A percentile compares a stretch with the other conserved stretches of the same genome.
These are phyloP conservation scores for Steromphala cineraria DNA, from an alignment of 2,888 invertebrate genomes.

Conservation along the genomic window DNA sequence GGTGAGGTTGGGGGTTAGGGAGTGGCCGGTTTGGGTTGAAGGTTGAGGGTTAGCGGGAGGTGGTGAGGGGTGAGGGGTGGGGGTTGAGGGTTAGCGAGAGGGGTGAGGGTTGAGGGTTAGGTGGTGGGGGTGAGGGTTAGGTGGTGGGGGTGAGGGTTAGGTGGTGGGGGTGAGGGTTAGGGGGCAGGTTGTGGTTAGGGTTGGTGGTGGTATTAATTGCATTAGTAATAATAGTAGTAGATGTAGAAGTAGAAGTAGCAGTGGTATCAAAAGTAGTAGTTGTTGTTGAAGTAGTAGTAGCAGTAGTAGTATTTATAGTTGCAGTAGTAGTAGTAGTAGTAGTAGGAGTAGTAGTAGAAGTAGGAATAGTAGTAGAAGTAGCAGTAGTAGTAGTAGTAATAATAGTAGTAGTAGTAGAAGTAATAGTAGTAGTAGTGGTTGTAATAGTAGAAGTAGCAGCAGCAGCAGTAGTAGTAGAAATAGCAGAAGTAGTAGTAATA, in stretches of 20 bases:
- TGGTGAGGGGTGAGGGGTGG: too few relatives aligned
- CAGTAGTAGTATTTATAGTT: constrained; percentile 20
- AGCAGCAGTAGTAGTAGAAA: constrained; percentile 21
- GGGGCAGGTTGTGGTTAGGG: too few relatives aligned
- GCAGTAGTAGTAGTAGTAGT: neutral
- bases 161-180: too few relatives aligned
- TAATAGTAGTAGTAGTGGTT: constrained; percentile 22
- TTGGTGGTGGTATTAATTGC: too few relatives aligned
- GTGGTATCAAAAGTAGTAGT: neutral
- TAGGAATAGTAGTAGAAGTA: constrained; percentile 10
- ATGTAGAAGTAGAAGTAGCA: neutral
- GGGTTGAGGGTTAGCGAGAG: too few relatives aligned
- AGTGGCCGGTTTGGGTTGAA: too few relatives aligned
- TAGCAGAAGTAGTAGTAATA: constrained; percentile 23
- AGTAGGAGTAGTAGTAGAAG: neutral
- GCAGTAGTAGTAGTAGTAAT: constrained; percentile 1
- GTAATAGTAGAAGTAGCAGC: neutral
- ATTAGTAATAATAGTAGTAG: neutral
- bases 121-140: too few relatives aligned
- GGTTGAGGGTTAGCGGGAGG: too few relatives aligned
- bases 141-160: too few relatives aligned
- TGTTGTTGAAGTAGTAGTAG: constrained; percentile 14
- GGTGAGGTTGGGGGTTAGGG: too few relatives aligned
- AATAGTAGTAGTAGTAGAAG: neutral
- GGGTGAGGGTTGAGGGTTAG: too few relatives aligned